These are phyloP conservation scores for Ladona fulva DNA, from an alignment of 1,140 invertebrate species.

Conservation along the genomic window DNA sequence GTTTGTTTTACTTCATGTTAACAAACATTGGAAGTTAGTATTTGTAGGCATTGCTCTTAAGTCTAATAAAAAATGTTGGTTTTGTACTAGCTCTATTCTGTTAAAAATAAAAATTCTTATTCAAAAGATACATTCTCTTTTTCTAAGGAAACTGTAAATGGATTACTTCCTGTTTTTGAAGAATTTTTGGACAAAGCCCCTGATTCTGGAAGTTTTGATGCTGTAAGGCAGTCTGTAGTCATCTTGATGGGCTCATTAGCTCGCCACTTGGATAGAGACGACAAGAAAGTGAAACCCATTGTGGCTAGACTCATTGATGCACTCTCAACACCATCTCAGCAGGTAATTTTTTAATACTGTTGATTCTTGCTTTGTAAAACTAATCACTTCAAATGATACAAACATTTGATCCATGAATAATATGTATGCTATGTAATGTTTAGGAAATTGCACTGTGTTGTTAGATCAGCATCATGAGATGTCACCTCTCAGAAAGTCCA, in stretches of 20 bases:
- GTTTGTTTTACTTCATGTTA: too few species aligned
- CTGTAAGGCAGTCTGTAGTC: slow-evolving; percentile 89
- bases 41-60: too few species aligned
- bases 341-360: slow-evolving; percentile 41
- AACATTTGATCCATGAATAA: not conserved
- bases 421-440: not conserved
- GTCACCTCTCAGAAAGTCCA: too few species aligned
- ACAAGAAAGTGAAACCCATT: slow-evolving; percentile 85
- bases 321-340: slow-evolving; percentile 91
- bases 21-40: too few species aligned
- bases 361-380: not conserved
- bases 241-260: slow-evolving; percentile 95
- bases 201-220: slow-evolving; percentile 82
- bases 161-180: slow-evolving; percentile 80
- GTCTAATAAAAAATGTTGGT: too few species aligned
- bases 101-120: too few species aligned
- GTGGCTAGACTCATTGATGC: slow-evolving; percentile 82
- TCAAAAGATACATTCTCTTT: too few species aligned
- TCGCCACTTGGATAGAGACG: slow-evolving; percentile 84
- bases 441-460: not conserved
- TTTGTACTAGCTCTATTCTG: too few species aligned
- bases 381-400: not conserved
- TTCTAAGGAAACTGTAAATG: slow-evolving; percentile 49
- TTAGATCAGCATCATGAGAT: too few species aligned
- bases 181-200: slow-evolving; percentile 83